phyloP scores from a whole-genome alignment of 64 coral and sea anemone species.

The Dendrophyllia cribrosa region DNA sequence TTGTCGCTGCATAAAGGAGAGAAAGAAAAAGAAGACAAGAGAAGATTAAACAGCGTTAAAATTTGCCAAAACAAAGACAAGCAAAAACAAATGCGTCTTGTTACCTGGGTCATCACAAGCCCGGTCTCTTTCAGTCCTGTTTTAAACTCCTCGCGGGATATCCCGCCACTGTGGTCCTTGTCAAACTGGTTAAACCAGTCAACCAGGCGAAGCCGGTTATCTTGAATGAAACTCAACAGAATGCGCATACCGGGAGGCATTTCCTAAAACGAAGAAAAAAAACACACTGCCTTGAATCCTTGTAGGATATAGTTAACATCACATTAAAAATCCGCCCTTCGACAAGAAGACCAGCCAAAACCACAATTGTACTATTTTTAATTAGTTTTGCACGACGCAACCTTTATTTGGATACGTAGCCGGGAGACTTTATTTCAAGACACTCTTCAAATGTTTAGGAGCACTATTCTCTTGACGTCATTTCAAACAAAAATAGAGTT shows the following conservation, averaged over 20 bases:
- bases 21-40: neutral
- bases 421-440: too few species aligned
- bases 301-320: too few species aligned
- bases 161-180: slow-evolving; percentile 98
- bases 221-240: slow-evolving; percentile 86
- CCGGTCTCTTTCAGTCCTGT: slow-evolving; percentile 95
- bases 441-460: neutral
- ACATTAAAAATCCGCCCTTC: too few species aligned
- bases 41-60: neutral
- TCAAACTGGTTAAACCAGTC: slow-evolving; percentile 99
- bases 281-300: neutral
- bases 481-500: neutral
- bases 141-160: slow-evolving; percentile 93
- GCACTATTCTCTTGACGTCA: neutral
- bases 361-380: too few species aligned
- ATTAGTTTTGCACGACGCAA: too few species aligned
- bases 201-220: slow-evolving; percentile 93
- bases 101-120: slow-evolving; percentile 97
- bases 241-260: slow-evolving; percentile 98
- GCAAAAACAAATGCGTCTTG: neutral
- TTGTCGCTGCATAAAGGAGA: slow-evolving; percentile 71
- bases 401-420: too few species aligned
- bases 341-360: too few species aligned
- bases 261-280: slow-evolving; percentile 68
- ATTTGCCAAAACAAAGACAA: neutral